A percentile compares a stretch with the other conserved stretches of the same genome.
Evolutionary conservation across 1,140 invertebrate genomes (phyloP).

Genomic region (Drosophila orena): DNA sequence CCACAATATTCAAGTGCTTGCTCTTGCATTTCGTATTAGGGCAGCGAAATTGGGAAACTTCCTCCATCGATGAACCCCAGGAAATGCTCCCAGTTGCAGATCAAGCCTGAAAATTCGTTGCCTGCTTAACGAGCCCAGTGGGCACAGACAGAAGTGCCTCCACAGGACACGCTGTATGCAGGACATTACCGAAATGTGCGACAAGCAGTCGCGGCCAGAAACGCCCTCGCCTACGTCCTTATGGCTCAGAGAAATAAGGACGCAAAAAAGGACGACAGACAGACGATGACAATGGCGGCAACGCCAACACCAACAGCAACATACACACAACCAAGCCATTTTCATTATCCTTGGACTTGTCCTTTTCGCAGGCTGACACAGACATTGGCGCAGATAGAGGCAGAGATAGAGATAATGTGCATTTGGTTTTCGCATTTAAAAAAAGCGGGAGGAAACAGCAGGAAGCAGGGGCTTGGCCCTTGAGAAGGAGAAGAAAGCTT

Average conservation of each 20-base stretch:
- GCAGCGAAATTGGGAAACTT: neutral
- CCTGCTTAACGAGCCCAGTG: constrained; percentile 40
- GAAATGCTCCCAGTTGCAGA: constrained; percentile 15
- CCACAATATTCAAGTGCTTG: too few relatives aligned
- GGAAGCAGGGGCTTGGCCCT: constrained; percentile 22
- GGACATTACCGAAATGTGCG: constrained; percentile 58
- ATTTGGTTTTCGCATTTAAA: constrained; percentile 74
- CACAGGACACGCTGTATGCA: constrained; percentile 24
- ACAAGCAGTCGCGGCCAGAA: constrained; percentile 41
- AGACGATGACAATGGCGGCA: constrained; percentile 51
- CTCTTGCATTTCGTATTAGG: neutral
- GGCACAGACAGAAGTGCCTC: neutral
- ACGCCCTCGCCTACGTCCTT: constrained; percentile 36
- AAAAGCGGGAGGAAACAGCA: constrained; percentile 15
- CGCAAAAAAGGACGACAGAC: constrained; percentile 14
- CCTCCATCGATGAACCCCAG: constrained; percentile 38
- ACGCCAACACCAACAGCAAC: constrained; percentile 44
- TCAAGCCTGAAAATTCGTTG: constrained; percentile 31
- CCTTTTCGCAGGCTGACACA: constrained; percentile 49
- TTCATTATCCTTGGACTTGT: constrained; percentile 77
- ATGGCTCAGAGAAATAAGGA: constrained; percentile 18
- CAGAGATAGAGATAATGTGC: constrained; percentile 45
- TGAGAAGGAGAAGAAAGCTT: neutral
- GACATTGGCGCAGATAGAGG: constrained; percentile 40
- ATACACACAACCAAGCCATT: constrained; percentile 52